Percentiles rank a stretch among this genome's conserved stretches.
These are phyloP conservation scores for Lagria hirta DNA, from an alignment of 2,888 invertebrate species.

Conservation along the genomic window DNA sequence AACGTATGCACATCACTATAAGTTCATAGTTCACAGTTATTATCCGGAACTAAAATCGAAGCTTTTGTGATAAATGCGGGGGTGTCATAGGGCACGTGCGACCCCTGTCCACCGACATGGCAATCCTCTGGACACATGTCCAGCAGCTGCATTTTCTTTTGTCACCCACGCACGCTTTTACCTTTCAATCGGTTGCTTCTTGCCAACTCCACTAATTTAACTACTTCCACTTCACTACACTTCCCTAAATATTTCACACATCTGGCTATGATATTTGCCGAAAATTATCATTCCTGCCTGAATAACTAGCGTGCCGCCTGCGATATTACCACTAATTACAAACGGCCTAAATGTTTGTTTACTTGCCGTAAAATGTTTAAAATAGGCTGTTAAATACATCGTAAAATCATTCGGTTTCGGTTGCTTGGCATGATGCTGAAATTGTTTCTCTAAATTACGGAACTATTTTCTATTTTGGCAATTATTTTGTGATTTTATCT, in stretches of 20 bases:
- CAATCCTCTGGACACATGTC: conserved; percentile 45
- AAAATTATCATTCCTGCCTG: conserved; percentile 33
- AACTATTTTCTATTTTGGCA: conserved; percentile 11
- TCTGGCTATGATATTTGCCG: conserved; percentile 43
- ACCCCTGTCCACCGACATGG: conserved; percentile 48
- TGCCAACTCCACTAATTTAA: conserved; percentile 50
- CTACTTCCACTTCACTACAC: conserved; percentile 47
- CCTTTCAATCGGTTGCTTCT: conserved; percentile 45
- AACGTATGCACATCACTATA: conserved; percentile 11
- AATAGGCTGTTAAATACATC: conserved; percentile 24
- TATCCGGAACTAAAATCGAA: conserved; percentile 54
- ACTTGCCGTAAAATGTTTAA: conserved; percentile 24
- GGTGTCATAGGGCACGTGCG: conserved; percentile 48
- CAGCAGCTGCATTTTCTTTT: conserved; percentile 50
- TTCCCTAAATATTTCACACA: conserved; percentile 49
- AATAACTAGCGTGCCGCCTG: conserved; percentile 28
- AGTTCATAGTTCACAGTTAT: conserved; percentile 41
- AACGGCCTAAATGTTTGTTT: conserved; percentile 24
- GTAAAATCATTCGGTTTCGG: conserved; percentile 20
- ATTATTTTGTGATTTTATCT: too few relatives aligned
- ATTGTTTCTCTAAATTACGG: conserved; percentile 16
- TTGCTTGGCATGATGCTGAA: conserved; percentile 12
- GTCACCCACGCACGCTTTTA: conserved; percentile 49
- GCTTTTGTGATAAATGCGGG: conserved; percentile 48
- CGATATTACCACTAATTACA: conserved; percentile 25